A percentile compares a stretch with the other conserved stretches of the same genome.
Conservation (phyloP, 2,888 invertebrate species). For the Liopterus haemorrhoidalis region DNA sequence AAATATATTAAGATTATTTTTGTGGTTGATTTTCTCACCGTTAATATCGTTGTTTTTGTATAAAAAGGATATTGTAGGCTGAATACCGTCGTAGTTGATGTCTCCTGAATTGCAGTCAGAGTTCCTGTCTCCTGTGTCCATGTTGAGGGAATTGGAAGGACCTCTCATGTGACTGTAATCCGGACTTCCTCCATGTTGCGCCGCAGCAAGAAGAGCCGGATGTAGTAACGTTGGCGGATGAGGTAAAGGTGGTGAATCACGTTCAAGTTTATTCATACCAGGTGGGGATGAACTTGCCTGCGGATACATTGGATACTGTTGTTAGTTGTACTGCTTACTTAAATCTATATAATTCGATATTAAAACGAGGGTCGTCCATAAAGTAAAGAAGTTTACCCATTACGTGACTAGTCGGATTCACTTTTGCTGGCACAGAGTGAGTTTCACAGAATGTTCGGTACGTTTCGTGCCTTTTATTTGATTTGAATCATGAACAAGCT, state of each 20-base stretch:
- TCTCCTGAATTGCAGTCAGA: conserved; percentile 90
- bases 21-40: neutral
- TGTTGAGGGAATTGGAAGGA: conserved; percentile 50
- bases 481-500: too few relatives aligned
- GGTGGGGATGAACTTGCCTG: conserved; percentile 55
- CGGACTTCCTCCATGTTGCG: conserved; percentile 74
- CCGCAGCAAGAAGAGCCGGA: conserved; percentile 76
- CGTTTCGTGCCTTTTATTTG: too few relatives aligned
- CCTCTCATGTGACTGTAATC: conserved; percentile 68
- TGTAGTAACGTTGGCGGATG: conserved; percentile 81
- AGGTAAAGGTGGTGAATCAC: conserved; percentile 79
- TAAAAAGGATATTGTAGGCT: conserved; percentile 95
- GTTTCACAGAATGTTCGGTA: too few relatives aligned
- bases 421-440: too few relatives aligned
- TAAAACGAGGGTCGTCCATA: too few relatives aligned
- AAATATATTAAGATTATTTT: conserved; percentile 1
- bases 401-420: too few relatives aligned
- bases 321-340: too few relatives aligned
- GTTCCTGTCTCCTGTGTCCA: conserved; percentile 79
- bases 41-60: conserved; percentile 43
- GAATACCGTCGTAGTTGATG: conserved; percentile 85
- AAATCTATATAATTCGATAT: too few relatives aligned
- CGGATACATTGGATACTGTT: too few relatives aligned
- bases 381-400: too few relatives aligned
- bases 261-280: conserved; percentile 61